Conservation (phyloP, 2,797 vertebrate species). For the Furcifer pardalis region DNA sequence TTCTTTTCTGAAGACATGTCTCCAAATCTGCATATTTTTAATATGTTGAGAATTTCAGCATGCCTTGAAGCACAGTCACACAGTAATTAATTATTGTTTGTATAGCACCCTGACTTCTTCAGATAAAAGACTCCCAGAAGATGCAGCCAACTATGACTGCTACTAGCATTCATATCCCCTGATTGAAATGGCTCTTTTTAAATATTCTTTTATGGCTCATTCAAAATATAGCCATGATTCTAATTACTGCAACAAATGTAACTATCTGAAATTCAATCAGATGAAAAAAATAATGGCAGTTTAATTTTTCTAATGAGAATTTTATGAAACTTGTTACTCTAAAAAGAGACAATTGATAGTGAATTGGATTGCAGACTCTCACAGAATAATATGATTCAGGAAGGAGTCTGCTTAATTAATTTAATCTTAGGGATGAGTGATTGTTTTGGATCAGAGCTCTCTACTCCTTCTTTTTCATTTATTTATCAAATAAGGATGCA, state of each 20-base stretch:
- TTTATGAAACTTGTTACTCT: conserved; percentile 1
- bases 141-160: not conserved
- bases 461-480: not conserved
- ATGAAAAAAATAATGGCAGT: not conserved
- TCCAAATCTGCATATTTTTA: conserved; percentile 5
- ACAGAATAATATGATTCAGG: not conserved
- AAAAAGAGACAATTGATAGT: not conserved
- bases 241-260: conserved; percentile 23
- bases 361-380: not conserved
- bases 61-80: not conserved
- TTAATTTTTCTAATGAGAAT: conserved; percentile 10
- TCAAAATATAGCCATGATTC: not conserved
- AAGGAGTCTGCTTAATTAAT: conserved; percentile 16
- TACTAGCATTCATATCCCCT: not conserved
- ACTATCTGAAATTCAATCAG: not conserved
- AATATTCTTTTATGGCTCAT: not conserved
- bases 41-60: not conserved
- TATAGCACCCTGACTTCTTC: conserved; percentile 3
- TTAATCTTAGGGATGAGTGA: not conserved
- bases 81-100: conserved; percentile 26
- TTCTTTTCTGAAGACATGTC: not conserved
- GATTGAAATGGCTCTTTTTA: not conserved
- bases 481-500: not conserved
- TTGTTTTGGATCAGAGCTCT: not conserved
- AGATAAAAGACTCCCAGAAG: conserved; percentile 7